Percentiles rank a stretch among this genome's conserved stretches.
phyloP scores from a whole-genome alignment of 2,113 vertebrate species.

The Cnemophilus loriae region DNA sequence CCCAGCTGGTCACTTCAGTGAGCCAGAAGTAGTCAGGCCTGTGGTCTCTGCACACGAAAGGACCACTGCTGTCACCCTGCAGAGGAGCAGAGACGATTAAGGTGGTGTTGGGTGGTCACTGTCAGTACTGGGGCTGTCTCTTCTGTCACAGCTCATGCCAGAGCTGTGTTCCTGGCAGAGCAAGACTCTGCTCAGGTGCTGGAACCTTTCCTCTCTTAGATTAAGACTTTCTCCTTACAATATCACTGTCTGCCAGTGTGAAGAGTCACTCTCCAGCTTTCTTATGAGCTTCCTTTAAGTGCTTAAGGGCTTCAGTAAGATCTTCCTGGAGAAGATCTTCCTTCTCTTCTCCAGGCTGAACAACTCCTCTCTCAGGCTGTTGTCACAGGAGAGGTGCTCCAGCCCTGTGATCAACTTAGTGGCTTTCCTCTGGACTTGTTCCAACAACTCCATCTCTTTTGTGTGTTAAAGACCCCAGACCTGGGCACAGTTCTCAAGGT shows the following conservation, averaged over 20 bases:
- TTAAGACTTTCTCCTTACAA: no score
- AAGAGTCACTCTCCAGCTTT: neutral
- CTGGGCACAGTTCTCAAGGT: neutral
- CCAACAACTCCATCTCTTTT: neutral
- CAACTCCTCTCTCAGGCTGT: neutral
- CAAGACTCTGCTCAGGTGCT: neutral
- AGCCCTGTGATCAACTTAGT: neutral
- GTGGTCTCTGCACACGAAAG: accelerated
- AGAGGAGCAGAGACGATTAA: neutral
- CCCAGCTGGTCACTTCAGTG: neutral
- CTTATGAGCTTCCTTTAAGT: neutral
- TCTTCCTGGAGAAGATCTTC: neutral
- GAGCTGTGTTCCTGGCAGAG: neutral
- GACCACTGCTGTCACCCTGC: neutral
- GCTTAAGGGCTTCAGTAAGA: neutral
- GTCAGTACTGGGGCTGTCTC: neutral
- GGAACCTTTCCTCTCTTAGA: neutral
- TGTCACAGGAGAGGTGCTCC: neutral
- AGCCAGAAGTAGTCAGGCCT: neutral
- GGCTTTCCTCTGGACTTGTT: neutral
- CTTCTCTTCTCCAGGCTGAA: neutral
- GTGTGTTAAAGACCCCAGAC: neutral
- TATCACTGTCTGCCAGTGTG: neutral
- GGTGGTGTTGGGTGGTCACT: neutral
- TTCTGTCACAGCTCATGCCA: neutral